Base-by-base conservation (phyloP, 2,888 invertebrate genomes). In the Dryobota labecula region DNA sequence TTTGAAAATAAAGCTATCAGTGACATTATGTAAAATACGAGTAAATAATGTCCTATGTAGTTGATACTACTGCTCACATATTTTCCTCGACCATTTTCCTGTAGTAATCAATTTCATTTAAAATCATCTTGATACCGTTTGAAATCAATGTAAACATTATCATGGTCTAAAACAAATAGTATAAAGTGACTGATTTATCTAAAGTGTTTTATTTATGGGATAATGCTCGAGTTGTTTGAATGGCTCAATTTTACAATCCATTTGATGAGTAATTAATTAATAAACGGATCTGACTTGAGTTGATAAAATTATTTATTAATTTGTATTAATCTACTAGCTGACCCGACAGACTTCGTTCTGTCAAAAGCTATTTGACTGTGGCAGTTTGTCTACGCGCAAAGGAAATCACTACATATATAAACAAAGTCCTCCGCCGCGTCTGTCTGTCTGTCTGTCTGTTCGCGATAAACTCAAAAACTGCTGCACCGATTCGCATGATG, bases 51-150 rank as follows among this genome's bases (percentile, higher is more conserved):
- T 60, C 27, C 13, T 4, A 24, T 47, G 24, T 24, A 33, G 6
- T 51, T 63, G 15, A 63, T 57, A 43, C 20, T 36, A 36, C 5
- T 36, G 11, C 5, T 20, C 24, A 49, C 18, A 41, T 0, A 61
- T 70, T 68, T 76, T 72, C 71, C 71, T 72, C 36, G 30, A 49
- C 5, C 15, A 62, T 76, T 79, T 70, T 71, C 80, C 80, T 73
- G 11, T 13, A 56, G 9, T 70, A 62, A 80, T 67, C 60, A 56
- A 67, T 63, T 67, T 74, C 0, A 67, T 33, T 73, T 27, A 67
- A 30, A 67, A 58, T 53, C 13, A 58, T 18, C 15, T 53, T 54
- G 24, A 74, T 66, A 71, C 53, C 36, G 13, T 63, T 82, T 53
- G 58, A 80, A 53, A 77, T 66, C 58, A 72, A 30, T 56, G 51